Percentiles rank a stretch among this genome's conserved stretches.
Conservation (phyloP, 1,140 invertebrate genomes). For the Drosophila miranda region DNA sequence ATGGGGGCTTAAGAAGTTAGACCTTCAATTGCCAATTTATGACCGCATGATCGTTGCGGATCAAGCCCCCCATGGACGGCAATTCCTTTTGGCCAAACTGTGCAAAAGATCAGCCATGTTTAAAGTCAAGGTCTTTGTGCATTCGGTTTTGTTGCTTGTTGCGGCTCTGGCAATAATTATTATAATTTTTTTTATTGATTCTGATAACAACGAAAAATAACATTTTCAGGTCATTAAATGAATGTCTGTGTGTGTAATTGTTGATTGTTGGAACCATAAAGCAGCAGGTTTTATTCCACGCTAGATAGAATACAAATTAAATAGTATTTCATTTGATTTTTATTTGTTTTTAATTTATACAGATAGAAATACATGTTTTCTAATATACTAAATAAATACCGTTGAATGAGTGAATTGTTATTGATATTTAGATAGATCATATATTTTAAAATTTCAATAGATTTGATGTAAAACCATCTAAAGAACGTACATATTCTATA, state of each 20-base stretch:
- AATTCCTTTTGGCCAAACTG: conserved; percentile 37
- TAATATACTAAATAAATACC: no score
- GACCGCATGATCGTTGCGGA: conserved; percentile 25
- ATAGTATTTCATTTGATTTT: conserved; percentile 19
- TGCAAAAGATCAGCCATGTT: conserved; percentile 34
- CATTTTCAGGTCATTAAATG: conserved; percentile 28
- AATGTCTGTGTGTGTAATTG: conserved; percentile 27
- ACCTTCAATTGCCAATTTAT: conserved; percentile 63
- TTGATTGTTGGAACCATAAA: conserved; percentile 23
- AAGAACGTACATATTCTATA: no score
- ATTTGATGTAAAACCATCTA: no score
- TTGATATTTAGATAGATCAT: no score
- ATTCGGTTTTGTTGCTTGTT: conserved; percentile 13
- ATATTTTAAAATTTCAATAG: no score
- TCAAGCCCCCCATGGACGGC: conserved; percentile 11
- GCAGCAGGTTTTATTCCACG: background rate
- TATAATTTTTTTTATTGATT: conserved; percentile 44
- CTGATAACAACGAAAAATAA: conserved; percentile 33
- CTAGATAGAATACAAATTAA: conserved; percentile 4
- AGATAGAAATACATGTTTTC: background rate
- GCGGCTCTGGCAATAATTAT: conserved; percentile 49
- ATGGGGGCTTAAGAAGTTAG: conserved; percentile 14
- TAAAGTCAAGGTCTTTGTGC: conserved; percentile 54
- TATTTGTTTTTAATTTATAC: conserved; percentile 10
- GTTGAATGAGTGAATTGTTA: no score